Conservation (phyloP, 2,113 vertebrate genomes). For the Anhinga anhinga region DNA sequence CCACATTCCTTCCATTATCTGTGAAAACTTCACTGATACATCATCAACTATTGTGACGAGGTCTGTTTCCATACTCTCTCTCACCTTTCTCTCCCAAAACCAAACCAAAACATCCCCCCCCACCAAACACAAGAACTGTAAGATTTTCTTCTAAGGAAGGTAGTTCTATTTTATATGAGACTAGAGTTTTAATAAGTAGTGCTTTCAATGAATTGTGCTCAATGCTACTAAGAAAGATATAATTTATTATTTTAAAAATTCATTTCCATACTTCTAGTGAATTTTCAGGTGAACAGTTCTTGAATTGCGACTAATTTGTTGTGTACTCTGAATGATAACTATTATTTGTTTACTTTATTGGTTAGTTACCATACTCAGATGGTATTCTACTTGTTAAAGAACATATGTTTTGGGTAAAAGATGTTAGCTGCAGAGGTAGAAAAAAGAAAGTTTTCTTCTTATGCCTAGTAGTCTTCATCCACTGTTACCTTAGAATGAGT, state of each 20-base stretch:
- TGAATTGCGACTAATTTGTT: neutral
- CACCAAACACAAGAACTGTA: neutral
- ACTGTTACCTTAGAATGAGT: neutral
- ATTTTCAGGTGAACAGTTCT: neutral
- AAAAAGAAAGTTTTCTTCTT: neutral
- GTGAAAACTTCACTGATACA: neutral
- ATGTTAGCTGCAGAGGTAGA: neutral
- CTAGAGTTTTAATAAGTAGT: neutral
- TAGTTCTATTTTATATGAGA: neutral
- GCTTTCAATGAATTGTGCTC: neutral
- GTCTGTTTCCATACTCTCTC: neutral
- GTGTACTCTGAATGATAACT: neutral
- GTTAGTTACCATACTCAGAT: neutral
- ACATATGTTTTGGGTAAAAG: neutral
- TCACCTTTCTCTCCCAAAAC: neutral
- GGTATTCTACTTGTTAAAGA: neutral
- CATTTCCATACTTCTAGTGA: neutral
- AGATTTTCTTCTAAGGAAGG: neutral
- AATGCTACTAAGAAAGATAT: neutral
- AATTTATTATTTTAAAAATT: neutral
- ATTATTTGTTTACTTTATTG: neutral
- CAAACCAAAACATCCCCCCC: neutral
- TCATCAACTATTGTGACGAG: neutral
- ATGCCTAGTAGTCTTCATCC: neutral
- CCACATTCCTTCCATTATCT: neutral